phyloP scores from a whole-genome alignment of 2,888 invertebrate species.

The Latrodectus hesperus region DNA sequence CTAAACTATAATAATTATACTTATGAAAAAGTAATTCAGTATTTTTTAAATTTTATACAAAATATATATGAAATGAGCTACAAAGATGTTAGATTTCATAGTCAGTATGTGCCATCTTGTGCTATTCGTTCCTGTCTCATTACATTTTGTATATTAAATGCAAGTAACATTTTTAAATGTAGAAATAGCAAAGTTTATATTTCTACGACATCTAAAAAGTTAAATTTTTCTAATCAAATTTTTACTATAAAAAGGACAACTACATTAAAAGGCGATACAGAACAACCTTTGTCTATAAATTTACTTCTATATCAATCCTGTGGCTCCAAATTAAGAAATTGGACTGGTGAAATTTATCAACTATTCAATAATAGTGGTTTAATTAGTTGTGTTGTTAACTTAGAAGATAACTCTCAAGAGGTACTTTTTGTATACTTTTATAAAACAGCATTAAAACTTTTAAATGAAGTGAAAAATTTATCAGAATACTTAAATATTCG shows the following conservation, averaged over 20 bases:
- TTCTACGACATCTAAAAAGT: constrained; percentile 11
- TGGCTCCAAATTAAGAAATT: constrained; percentile 14
- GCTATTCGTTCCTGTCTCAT: constrained; percentile 8
- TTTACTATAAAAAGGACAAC: constrained; percentile 6
- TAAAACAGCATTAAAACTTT: constrained; percentile 24
- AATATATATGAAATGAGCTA: constrained; percentile 20
- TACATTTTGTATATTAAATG: constrained; percentile 32
- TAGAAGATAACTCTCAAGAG: constrained; percentile 5
- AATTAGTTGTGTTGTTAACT: constrained; percentile 43
- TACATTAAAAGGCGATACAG: background rate
- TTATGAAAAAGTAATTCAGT: constrained; percentile 18
- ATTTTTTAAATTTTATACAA: constrained; percentile 43
- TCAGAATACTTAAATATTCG: constrained; percentile 13
- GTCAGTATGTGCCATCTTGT: constrained; percentile 29
- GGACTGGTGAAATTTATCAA: constrained; percentile 40
- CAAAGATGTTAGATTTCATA: constrained; percentile 25
- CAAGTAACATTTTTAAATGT: constrained; percentile 28
- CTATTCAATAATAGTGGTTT: constrained; percentile 15
- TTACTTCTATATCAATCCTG: background rate
- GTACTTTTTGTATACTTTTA: constrained; percentile 38
- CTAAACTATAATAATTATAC: constrained; percentile 21
- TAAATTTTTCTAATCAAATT: background rate
- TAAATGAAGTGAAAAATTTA: constrained; percentile 25
- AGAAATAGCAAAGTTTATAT: constrained; percentile 15
- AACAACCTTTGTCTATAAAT: background rate